Base-by-base conservation (phyloP, 2,888 invertebrate genomes). In the Fragum sueziense region DNA sequence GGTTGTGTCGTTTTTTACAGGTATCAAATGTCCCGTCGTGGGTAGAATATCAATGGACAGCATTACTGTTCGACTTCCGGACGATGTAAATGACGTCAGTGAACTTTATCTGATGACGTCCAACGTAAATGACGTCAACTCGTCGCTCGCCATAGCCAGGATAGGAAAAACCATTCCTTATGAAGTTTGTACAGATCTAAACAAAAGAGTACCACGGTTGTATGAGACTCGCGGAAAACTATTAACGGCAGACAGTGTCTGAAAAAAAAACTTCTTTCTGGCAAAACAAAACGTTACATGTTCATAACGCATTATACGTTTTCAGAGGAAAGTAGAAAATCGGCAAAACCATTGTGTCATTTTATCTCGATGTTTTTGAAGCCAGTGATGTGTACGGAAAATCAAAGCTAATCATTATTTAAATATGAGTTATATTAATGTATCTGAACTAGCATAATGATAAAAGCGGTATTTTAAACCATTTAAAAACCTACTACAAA, bases 1-100 rank as follows among this genome's bases (percentile, higher is more conserved):
- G n/a, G n/a, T n/a, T n/a, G n/a, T 29, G 17, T 29, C 34, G 17
- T 29, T 20, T 34, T 33, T 62, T 33, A 25, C 80, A 87, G 88
- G 86, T 37, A 74, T 74, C 0, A 27, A 29, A 4, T 86, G 78
- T 70, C 77, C 83, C 31, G 76, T 87, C 0, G 84, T 88, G n/a
- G 88, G 88, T 22, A 76, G 86, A 2, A 80, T 88, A 4, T 87
- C 88, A 4, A 88, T 88, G 88, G 88, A 88, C 67, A 86, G 86
- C 20, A 85, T 88, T 6, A 88, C 87, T 4, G 82, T 87, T 0
- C 74, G 67, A 47, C 68, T 87, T 47, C 84, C 86, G 31, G 79
- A 77, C 9, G 74, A 75, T 33, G 82, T 74, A 7, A 74, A 59
- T 33, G 51, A 57, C 6, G 61, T 69, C 20, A 78, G 80, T 20